Evolutionary conservation across 2,888 invertebrate species (phyloP).

Genomic region (Patella depressa): DNA sequence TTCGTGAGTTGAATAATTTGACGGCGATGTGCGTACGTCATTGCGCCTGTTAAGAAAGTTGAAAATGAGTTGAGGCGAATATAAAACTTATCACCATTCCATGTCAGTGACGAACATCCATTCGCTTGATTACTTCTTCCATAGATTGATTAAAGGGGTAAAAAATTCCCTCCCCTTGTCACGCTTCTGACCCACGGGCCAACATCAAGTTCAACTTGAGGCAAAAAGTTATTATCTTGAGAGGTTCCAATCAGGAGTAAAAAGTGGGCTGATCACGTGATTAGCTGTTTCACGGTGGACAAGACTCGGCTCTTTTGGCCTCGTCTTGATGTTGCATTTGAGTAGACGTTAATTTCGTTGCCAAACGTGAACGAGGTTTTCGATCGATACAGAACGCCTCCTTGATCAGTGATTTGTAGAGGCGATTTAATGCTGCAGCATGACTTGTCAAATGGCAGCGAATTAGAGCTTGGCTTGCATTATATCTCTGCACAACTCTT

Average conservation of each 20-base stretch:
- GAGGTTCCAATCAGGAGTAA: conserved; percentile 8
- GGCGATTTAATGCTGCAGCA: background rate
- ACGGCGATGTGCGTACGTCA: too few species aligned
- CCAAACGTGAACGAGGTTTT: background rate
- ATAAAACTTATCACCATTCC: conserved; percentile 9
- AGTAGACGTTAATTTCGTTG: background rate
- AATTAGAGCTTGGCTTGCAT: background rate
- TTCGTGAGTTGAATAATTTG: too few species aligned
- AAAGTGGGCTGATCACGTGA: conserved; percentile 1
- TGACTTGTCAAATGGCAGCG: background rate
- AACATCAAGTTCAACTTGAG: background rate
- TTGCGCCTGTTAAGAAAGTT: too few species aligned
- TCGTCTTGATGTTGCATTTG: background rate
- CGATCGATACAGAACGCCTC: conserved; percentile 1
- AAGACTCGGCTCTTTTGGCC: background rate
- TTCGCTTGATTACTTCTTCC: conserved; percentile 12
- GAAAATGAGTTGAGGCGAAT: background rate
- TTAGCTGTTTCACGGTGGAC: background rate
- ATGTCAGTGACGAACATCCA: conserved; percentile 6
- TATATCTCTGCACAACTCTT: too few species aligned
- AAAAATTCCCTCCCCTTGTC: conserved; percentile 9
- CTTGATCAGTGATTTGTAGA: conserved; percentile 5
- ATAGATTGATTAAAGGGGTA: conserved; percentile 9
- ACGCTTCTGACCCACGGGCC: conserved; percentile 8
- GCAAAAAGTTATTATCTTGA: conserved; percentile 5